phyloP scores from a whole-genome alignment of 2,888 invertebrate species.

The Zonitis immaculata region DNA sequence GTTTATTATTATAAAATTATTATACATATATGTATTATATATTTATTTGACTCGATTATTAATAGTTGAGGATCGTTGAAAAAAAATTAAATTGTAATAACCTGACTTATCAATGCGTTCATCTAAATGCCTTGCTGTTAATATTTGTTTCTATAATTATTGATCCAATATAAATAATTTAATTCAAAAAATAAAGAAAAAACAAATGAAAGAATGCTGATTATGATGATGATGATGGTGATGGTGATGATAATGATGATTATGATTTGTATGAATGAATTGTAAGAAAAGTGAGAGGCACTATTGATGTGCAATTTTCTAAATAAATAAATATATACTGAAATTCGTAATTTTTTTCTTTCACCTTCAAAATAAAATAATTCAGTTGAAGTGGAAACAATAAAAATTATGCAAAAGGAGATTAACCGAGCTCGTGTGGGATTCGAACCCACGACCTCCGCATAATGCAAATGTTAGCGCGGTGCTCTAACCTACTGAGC shows the following conservation, averaged over 20 bases:
- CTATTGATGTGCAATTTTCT: constrained; percentile 35
- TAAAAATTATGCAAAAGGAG: too few relatives aligned
- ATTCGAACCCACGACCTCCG: constrained; percentile 72
- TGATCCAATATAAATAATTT: constrained; percentile 8
- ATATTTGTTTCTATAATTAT: constrained; percentile 22
- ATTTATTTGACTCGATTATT: constrained; percentile 6
- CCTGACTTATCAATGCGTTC: constrained; percentile 22
- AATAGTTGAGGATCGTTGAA: constrained; percentile 8
- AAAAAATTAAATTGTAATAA: constrained; percentile 18
- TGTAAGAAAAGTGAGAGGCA: constrained; percentile 33
- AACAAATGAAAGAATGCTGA: constrained; percentile 17
- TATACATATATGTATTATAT: constrained; percentile 6
- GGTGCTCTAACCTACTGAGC: constrained; percentile 73
- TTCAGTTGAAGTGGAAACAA: too few relatives aligned
- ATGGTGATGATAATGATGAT: too few relatives aligned
- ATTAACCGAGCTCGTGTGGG: constrained; percentile 59
- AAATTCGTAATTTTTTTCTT: background rate
- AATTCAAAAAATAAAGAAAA: background rate
- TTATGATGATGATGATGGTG: too few relatives aligned
- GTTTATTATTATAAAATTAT: background rate
- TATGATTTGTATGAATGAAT: constrained; percentile 27
- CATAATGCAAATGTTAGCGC: constrained; percentile 49
- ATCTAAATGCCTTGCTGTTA: constrained; percentile 36
- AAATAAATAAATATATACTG: constrained; percentile 30
- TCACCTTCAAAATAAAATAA: too few relatives aligned